Percentiles rank a stretch among this genome's conserved stretches.
These are phyloP conservation scores for Baronia brevicornis DNA, from an alignment of 2,888 invertebrate genomes.

Conservation along the genomic window DNA sequence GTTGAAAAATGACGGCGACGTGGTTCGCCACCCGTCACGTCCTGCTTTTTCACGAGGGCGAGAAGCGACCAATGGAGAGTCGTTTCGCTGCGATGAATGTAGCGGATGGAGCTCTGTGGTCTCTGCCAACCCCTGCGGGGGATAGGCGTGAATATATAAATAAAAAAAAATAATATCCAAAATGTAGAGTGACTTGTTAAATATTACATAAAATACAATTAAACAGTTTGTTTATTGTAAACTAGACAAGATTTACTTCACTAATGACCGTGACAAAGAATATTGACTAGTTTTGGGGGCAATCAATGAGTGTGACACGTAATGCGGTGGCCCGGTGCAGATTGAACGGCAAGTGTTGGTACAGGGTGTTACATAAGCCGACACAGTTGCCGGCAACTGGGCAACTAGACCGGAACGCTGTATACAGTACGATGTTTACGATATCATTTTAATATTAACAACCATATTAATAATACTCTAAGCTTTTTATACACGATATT, in stretches of 20 bases:
- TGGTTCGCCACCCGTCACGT: too few species aligned
- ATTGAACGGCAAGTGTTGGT: conserved; percentile 37
- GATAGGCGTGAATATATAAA: too few species aligned
- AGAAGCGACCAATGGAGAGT: too few species aligned
- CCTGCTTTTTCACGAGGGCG: too few species aligned
- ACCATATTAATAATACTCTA: too few species aligned
- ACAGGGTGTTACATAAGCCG: conserved; percentile 60
- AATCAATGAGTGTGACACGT: conserved; percentile 9
- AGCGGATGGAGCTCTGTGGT: too few species aligned
- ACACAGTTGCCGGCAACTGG: conserved; percentile 39
- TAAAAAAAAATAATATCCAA: too few species aligned
- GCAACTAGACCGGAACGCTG: conserved; percentile 63
- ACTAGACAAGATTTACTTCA: conserved; percentile 8
- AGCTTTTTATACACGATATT: background rate
- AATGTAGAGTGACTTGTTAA: too few species aligned
- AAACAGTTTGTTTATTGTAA: background rate
- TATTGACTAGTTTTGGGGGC: background rate
- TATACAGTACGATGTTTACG: conserved; percentile 44
- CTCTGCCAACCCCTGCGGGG: too few species aligned
- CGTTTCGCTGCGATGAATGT: too few species aligned
- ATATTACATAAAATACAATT: too few species aligned
- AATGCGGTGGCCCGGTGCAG: conserved; percentile 18
- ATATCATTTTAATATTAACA: conserved; percentile 7
- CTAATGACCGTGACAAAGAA: conserved; percentile 18
- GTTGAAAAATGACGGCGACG: too few species aligned